phyloP scores from a whole-genome alignment of 2,113 vertebrate genomes.

The Microcebus ravelobensis region DNA sequence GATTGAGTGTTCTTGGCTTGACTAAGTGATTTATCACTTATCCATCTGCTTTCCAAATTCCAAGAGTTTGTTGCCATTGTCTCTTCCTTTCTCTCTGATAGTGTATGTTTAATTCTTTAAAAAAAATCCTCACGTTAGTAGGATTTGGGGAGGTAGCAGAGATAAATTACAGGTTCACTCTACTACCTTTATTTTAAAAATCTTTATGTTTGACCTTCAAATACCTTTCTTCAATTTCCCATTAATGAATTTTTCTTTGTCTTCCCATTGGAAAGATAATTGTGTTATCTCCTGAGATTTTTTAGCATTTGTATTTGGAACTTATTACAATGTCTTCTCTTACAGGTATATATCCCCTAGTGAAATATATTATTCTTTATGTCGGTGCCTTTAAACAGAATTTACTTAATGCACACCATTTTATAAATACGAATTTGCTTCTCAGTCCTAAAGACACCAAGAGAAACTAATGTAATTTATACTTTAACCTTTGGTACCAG shows the following conservation, averaged over 20 bases:
- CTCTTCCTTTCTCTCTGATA: neutral
- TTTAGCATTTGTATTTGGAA: neutral
- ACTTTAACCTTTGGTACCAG: neutral
- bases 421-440: neutral
- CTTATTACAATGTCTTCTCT: neutral
- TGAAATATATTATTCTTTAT: neutral
- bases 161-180: neutral
- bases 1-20: neutral
- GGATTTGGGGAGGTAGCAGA: neutral
- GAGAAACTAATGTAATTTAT: neutral
- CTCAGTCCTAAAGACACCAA: neutral
- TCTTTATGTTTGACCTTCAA: neutral
- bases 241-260: neutral
- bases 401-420: neutral
- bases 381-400: neutral
- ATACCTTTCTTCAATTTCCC: neutral
- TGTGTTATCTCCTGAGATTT: neutral
- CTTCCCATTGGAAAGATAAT: neutral
- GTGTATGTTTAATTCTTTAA: neutral
- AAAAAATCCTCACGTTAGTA: neutral
- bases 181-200: neutral
- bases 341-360: neutral
- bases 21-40: neutral
- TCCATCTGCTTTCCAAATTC: neutral
- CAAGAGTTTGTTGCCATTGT: neutral